These are phyloP conservation scores for Xyliphius kryptos DNA, from an alignment of 2,113 vertebrate genomes.

Conservation along the genomic window DNA sequence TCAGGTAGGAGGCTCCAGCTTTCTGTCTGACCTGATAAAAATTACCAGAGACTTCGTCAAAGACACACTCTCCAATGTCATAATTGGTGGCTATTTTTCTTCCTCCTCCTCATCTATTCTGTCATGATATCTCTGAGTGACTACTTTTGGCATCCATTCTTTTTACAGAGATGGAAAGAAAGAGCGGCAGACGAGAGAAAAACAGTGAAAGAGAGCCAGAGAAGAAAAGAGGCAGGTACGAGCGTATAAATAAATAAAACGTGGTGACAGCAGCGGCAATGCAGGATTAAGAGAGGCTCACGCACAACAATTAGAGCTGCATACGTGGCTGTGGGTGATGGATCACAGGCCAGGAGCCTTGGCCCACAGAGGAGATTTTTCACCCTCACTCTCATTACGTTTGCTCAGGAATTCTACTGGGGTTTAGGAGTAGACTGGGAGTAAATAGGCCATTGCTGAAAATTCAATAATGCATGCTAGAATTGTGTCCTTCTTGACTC, in stretches of 20 bases:
- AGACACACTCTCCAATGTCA: slow-evolving; percentile 14
- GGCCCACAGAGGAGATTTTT: slow-evolving; percentile 12
- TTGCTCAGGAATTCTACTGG: slow-evolving; percentile 19
- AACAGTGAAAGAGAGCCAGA: too few species aligned
- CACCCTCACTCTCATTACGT: slow-evolving; percentile 30
- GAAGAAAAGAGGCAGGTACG: slow-evolving; percentile 13
- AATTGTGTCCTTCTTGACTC: too few species aligned
- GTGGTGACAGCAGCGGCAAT: slow-evolving; percentile 18
- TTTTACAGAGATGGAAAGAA: neutral
- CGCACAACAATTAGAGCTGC: slow-evolving; percentile 40
- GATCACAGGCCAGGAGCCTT: slow-evolving; percentile 17
- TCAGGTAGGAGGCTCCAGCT: slow-evolving; percentile 21
- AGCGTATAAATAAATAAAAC: slow-evolving; percentile 35
- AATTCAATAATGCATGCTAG: slow-evolving; percentile 29
- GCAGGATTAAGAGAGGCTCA: slow-evolving; percentile 21
- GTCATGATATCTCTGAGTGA: too few species aligned
- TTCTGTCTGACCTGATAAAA: slow-evolving; percentile 32
- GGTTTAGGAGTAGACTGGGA: slow-evolving; percentile 17
- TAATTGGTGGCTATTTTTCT: neutral
- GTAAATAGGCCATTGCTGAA: slow-evolving; percentile 13
- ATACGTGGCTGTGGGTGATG: slow-evolving; percentile 32
- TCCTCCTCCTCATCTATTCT: neutral
- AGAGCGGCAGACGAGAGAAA: too few species aligned
- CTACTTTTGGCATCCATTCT: too few species aligned
- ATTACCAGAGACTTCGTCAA: neutral